These are phyloP conservation scores for Tipula confusa DNA, from an alignment of 2,888 invertebrate species.

Conservation along the genomic window DNA sequence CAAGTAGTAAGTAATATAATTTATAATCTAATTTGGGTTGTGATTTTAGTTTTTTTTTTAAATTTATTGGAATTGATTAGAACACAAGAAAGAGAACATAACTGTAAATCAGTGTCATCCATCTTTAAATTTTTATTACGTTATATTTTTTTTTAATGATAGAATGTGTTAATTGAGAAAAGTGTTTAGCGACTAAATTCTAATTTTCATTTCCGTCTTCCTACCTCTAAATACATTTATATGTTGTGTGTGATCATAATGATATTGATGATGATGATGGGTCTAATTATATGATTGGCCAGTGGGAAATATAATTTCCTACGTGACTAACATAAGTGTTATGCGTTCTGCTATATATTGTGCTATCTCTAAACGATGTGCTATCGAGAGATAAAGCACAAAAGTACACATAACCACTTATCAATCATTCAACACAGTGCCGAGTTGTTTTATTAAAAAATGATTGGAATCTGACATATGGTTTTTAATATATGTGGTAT, in stretches of 20 bases:
- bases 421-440: neutral
- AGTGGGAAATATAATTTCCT: neutral
- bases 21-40: constrained; percentile 12
- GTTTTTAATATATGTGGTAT: neutral
- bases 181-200: neutral
- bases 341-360: neutral
- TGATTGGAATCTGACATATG: constrained; percentile 25
- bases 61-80: constrained; percentile 4
- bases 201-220: constrained; percentile 3
- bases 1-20: neutral
- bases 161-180: neutral
- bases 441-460: neutral
- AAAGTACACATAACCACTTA: neutral
- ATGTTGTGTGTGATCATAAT: neutral
- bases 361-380: neutral
- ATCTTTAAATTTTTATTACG: neutral
- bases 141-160: neutral
- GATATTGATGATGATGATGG: neutral
- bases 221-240: neutral
- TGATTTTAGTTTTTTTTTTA: constrained; percentile 15
- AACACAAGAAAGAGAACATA: neutral
- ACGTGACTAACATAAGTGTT: neutral
- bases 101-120: neutral
- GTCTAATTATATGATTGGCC: neutral
- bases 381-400: neutral